Percentiles rank a stretch among this genome's conserved stretches.
These are phyloP conservation scores for Apis florea DNA, from an alignment of 1,140 invertebrate species.

Conservation along the genomic window DNA sequence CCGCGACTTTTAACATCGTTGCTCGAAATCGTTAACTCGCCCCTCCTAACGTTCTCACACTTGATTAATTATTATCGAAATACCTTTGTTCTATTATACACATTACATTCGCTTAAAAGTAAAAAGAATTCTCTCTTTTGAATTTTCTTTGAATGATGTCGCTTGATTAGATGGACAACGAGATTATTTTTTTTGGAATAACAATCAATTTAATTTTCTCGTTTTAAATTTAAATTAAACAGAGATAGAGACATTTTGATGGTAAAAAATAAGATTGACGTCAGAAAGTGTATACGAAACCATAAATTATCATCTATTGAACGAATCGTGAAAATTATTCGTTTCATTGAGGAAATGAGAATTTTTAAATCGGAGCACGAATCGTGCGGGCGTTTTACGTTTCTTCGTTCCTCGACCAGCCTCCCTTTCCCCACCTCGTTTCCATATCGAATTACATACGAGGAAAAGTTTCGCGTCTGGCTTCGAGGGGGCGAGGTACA, in stretches of 20 bases:
- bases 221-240: too few species aligned
- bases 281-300: background rate
- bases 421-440: conserved; percentile 65
- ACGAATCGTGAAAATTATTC: conserved; percentile 6
- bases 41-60: background rate
- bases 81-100: too few species aligned
- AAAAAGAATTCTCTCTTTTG: too few species aligned
- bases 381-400: conserved; percentile 57
- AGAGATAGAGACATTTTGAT: too few species aligned
- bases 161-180: too few species aligned
- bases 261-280: too few species aligned
- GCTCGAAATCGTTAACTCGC: background rate
- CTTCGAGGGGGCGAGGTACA: conserved; percentile 64
- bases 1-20: background rate
- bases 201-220: too few species aligned
- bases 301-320: too few species aligned
- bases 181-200: background rate
- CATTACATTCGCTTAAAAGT: too few species aligned
- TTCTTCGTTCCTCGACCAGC: conserved; percentile 44
- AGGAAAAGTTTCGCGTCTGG: conserved; percentile 70
- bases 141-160: background rate
- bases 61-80: background rate
- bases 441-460: conserved; percentile 73
- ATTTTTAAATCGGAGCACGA: conserved; percentile 52
- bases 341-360: conserved; percentile 6